Evolutionary conservation across 2,113 vertebrate genomes (phyloP).

Genomic region (Carettochelys insculpta): DNA sequence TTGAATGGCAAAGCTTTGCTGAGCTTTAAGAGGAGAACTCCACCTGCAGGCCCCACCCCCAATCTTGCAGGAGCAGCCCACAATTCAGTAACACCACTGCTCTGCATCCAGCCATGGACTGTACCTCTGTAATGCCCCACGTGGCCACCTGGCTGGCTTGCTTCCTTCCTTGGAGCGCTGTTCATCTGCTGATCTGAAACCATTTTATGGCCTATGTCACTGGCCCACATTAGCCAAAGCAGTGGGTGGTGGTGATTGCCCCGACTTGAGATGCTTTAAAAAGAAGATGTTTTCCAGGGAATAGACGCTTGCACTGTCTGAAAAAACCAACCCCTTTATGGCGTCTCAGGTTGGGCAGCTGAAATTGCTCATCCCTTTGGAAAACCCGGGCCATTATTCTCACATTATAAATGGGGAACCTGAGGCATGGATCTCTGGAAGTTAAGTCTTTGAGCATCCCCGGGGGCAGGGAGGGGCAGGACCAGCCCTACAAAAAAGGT

Average conservation of each 20-base stretch:
- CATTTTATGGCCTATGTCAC: not conserved
- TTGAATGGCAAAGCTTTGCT: not conserved
- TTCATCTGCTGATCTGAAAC: not conserved
- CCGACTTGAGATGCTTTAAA: not conserved
- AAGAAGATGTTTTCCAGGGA: not conserved
- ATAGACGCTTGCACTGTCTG: not conserved
- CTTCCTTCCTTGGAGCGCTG: not conserved
- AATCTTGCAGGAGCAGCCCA: not conserved
- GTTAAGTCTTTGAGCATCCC: not conserved
- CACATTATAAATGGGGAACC: not conserved
- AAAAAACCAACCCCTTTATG: not conserved
- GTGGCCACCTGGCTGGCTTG: not conserved
- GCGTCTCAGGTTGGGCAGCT: not conserved
- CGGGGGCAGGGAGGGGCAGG: not conserved
- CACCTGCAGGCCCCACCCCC: not conserved
- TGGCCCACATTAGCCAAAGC: not conserved
- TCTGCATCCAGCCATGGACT: not conserved
- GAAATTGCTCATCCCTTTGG: not conserved
- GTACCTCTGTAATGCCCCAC: not conserved
- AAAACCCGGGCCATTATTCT: not conserved
- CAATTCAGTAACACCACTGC: not conserved
- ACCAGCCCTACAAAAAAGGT: accelerated
- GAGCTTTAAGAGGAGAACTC: not conserved
- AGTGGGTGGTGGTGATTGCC: not conserved
- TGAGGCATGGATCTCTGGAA: too few relatives aligned